A percentile compares a stretch with the other conserved stretches of the same genome.
Conservation (phyloP, 2,113 vertebrate species). For the Oceanodroma tethys region DNA sequence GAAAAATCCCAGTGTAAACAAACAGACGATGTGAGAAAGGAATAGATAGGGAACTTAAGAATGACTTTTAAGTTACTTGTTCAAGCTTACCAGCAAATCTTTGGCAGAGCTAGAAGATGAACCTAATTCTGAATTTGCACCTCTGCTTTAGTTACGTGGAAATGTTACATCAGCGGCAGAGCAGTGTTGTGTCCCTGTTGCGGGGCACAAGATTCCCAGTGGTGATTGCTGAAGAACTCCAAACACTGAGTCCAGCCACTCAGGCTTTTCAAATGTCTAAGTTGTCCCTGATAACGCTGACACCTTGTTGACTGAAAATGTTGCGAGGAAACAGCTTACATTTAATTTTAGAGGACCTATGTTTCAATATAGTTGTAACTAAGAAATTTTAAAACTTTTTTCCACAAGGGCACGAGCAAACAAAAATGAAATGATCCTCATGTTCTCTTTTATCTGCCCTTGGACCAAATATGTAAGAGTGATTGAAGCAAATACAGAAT, state of each 20-base stretch:
- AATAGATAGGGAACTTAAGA: neutral
- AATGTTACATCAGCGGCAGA: neutral
- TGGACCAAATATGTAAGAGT: neutral
- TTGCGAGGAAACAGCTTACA: neutral
- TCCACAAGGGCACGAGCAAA: neutral
- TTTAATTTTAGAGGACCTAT: neutral
- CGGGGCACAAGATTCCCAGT: neutral
- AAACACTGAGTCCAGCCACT: neutral
- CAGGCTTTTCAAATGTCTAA: neutral
- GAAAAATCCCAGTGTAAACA: neutral
- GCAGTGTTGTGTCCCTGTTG: neutral
- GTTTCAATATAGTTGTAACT: neutral
- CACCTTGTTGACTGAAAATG: neutral
- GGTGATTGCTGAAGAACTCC: neutral
- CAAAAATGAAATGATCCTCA: neutral
- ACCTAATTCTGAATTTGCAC: neutral
- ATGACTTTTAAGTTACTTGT: neutral
- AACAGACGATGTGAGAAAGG: neutral
- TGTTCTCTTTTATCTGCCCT: neutral
- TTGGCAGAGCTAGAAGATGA: neutral
- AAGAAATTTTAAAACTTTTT: neutral
- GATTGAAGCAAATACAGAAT: neutral
- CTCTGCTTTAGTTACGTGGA: neutral
- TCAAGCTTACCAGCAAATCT: neutral
- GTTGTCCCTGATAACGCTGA: neutral